phyloP scores from a whole-genome alignment of 1,140 invertebrate genomes.

The Megathymus violae region DNA sequence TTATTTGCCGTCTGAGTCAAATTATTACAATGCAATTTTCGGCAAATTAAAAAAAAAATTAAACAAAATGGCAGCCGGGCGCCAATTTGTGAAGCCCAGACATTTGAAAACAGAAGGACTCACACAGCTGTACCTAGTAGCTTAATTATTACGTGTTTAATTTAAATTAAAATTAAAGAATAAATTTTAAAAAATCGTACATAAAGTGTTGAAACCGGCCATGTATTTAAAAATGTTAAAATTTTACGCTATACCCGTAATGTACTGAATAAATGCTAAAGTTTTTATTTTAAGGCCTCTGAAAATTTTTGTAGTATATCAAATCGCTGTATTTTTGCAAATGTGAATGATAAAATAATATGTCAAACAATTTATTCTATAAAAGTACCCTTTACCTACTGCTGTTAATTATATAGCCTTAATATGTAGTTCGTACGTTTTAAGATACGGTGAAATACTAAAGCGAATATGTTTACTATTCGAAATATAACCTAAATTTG shows the following conservation, averaged over 20 bases:
- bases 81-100: not conserved
- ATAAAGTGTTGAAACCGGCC: constrained; percentile 44
- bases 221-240: constrained; percentile 39
- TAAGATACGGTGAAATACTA: no score
- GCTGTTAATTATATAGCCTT: constrained; percentile 36
- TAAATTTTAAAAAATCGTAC: constrained; percentile 26
- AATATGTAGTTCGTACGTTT: not conserved
- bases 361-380: constrained; percentile 22
- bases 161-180: constrained; percentile 21
- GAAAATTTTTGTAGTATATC: constrained; percentile 19
- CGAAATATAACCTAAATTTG: no score
- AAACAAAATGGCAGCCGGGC: not conserved
- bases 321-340: constrained; percentile 50
- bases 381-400: constrained; percentile 44
- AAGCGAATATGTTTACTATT: no score
- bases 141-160: constrained; percentile 39
- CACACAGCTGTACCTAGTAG: constrained; percentile 40
- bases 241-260: constrained; percentile 36
- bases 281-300: constrained; percentile 45
- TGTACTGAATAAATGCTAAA: constrained; percentile 45
- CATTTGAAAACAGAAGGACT: constrained; percentile 38
- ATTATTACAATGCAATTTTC: not conserved
- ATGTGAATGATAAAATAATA: constrained; percentile 27
- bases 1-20: not conserved
- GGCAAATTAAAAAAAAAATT: not conserved